These are phyloP conservation scores for Phalacrocorax aristotelis DNA, from an alignment of 2,113 vertebrate species.

Conservation along the genomic window DNA sequence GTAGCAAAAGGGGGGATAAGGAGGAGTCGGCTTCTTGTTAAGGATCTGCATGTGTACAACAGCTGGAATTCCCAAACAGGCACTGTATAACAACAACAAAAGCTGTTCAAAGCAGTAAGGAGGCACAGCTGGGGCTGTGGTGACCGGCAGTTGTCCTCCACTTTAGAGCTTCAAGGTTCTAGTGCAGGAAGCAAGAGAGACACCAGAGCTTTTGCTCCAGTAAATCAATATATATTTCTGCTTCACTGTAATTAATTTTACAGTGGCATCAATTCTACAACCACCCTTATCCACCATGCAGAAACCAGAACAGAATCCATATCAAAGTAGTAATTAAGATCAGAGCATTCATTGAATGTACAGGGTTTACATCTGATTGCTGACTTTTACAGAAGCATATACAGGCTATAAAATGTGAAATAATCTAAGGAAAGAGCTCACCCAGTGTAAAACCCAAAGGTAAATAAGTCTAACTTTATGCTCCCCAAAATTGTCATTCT, in stretches of 20 bases:
- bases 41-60: not conserved
- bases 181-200: not conserved
- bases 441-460: not conserved
- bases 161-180: not conserved
- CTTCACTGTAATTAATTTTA: not conserved
- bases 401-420: not conserved
- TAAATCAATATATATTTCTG: not conserved
- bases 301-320: not conserved
- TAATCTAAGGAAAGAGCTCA: not conserved
- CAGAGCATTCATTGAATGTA: not conserved
- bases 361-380: not conserved
- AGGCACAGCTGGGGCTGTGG: not conserved
- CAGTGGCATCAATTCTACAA: not conserved
- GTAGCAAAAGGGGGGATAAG: not conserved
- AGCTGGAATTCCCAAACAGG: slow-evolving; percentile 43
- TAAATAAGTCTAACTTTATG: not conserved
- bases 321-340: not conserved
- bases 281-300: not conserved
- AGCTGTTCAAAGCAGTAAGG: not conserved
- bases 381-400: not conserved
- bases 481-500: not conserved
- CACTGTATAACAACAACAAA: slow-evolving; percentile 7
- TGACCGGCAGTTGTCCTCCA: not conserved
- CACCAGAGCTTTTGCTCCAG: not conserved
- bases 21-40: not conserved